Evolutionary conservation across 2,888 invertebrate species (phyloP).

Genomic region (Folsomia manolachei): DNA sequence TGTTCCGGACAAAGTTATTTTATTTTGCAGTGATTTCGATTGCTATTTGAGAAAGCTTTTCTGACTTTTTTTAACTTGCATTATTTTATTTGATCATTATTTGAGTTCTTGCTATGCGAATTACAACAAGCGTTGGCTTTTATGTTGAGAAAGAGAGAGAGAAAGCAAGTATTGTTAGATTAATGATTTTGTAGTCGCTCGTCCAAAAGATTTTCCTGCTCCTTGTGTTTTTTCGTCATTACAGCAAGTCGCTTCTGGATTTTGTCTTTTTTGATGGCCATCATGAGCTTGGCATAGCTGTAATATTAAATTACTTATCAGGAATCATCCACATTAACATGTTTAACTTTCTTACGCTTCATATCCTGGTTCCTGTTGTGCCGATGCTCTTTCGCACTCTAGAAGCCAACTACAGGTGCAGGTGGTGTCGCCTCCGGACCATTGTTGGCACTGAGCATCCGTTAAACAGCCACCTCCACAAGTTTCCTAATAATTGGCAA

Average conservation of each 20-base stretch:
- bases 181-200: not conserved
- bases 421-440: not conserved
- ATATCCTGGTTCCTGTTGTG: not conserved
- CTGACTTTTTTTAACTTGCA: too few relatives aligned
- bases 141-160: too few relatives aligned
- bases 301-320: not conserved
- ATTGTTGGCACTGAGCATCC: not conserved
- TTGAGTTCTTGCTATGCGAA: too few relatives aligned
- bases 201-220: not conserved
- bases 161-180: too few relatives aligned
- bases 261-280: conserved; percentile 10
- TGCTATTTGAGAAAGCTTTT: too few relatives aligned
- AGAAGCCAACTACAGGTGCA: not conserved
- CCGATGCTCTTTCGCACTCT: not conserved
- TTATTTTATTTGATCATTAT: too few relatives aligned
- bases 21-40: too few relatives aligned
- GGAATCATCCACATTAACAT: not conserved
- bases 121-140: too few relatives aligned
- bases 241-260: not conserved
- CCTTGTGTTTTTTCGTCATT: not conserved
- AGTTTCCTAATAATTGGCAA: not conserved
- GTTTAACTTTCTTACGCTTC: not conserved
- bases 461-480: not conserved
- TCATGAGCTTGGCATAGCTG: not conserved
- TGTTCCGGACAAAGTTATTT: too few relatives aligned